Conservation (phyloP, 1,140 invertebrate species). For the Argopecten irradians region DNA sequence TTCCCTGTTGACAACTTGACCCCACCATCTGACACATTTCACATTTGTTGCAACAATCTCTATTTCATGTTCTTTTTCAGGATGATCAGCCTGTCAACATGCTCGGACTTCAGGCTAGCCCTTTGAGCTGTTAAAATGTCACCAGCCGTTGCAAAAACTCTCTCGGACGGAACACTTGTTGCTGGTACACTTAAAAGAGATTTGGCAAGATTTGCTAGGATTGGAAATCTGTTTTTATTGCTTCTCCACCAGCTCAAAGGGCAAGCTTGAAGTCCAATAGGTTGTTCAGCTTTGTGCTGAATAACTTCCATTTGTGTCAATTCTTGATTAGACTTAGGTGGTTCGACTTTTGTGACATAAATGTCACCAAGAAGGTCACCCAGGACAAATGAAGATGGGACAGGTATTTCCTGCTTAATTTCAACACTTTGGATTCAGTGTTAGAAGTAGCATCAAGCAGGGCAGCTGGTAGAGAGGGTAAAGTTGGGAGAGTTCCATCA, state of each 20-base stretch:
- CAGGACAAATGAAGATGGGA: too few species aligned
- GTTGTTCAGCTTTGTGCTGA: neutral
- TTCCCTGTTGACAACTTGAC: too few species aligned
- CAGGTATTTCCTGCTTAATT: neutral
- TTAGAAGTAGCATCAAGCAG: neutral
- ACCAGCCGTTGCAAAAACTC: neutral
- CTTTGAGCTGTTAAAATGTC: conserved; percentile 24
- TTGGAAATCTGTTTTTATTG: neutral
- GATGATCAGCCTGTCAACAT: neutral
- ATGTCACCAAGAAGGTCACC: too few species aligned
- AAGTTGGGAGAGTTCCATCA: neutral
- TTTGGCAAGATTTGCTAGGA: neutral
- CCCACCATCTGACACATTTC: too few species aligned
- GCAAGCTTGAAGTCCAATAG: neutral
- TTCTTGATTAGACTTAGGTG: neutral
- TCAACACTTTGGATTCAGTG: too few species aligned
- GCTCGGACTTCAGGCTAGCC: conserved; percentile 20
- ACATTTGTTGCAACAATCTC: too few species aligned
- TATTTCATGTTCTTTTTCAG: conserved; percentile 4
- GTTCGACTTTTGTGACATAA: too few species aligned
- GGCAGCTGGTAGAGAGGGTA: neutral
- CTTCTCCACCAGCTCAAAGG: neutral
- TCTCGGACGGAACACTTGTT: neutral
- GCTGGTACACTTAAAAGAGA: neutral
- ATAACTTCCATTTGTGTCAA: neutral